phyloP scores from a whole-genome alignment of 2,888 invertebrate species.

The Phania funesta region DNA sequence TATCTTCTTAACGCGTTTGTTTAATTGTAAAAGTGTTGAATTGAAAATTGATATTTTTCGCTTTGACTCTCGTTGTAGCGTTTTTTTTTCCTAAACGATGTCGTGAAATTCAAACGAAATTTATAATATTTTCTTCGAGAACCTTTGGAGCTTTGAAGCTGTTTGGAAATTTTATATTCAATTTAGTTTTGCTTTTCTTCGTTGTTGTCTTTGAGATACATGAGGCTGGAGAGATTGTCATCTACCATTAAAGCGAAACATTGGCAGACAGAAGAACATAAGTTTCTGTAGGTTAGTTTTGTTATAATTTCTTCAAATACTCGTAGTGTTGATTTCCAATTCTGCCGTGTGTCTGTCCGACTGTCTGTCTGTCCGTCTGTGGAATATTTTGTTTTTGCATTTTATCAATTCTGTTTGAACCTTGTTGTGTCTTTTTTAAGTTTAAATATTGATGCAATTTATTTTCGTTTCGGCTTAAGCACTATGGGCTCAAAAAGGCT shows the following conservation, averaged over 20 bases:
- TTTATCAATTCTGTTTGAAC: slow-evolving; percentile 25
- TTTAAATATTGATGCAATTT: slow-evolving; percentile 27
- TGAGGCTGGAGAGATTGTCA: slow-evolving; percentile 55
- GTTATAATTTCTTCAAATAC: slow-evolving; percentile 32
- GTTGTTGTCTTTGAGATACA: slow-evolving; percentile 12
- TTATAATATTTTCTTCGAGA: slow-evolving; percentile 31
- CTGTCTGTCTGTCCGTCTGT: too few species aligned
- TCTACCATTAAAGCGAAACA: slow-evolving; percentile 47
- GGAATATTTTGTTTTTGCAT: neutral
- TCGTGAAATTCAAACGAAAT: slow-evolving; percentile 50
- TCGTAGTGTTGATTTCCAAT: slow-evolving; percentile 46
- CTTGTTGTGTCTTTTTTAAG: slow-evolving; percentile 15
- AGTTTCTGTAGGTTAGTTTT: neutral
- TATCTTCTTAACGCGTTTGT: slow-evolving; percentile 7
- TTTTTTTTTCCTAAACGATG: neutral
- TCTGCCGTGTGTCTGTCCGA: neutral
- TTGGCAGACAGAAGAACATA: slow-evolving; percentile 22
- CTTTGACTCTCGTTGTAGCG: neutral
- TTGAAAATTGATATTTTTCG: slow-evolving; percentile 35
- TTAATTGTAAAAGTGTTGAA: slow-evolving; percentile 42
- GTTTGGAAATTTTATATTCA: slow-evolving; percentile 36
- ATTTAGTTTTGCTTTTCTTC: slow-evolving; percentile 22
- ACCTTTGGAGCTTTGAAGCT: slow-evolving; percentile 24
- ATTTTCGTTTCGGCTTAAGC: neutral
- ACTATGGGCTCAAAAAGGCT: slow-evolving; percentile 13